A percentile compares a stretch with the other conserved stretches of the same genome.
Evolutionary conservation across 2,113 vertebrate species (phyloP).

Genomic region (Struthio camelus): DNA sequence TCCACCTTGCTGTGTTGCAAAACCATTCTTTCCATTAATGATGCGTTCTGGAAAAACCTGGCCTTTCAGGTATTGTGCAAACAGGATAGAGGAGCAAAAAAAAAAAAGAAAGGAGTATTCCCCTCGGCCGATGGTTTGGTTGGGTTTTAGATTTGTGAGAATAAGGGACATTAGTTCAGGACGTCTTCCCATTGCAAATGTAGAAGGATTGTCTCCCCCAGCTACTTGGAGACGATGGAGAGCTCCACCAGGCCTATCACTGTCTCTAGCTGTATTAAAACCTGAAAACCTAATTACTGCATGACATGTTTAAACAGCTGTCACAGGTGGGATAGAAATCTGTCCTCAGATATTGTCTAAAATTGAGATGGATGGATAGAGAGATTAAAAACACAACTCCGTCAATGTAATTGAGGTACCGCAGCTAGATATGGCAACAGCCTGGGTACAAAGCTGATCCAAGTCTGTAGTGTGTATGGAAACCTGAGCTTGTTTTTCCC

Average conservation of each 20-base stretch:
- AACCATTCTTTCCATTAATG: not conserved
- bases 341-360: not conserved
- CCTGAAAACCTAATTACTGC: not conserved
- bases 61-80: not conserved
- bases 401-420: not conserved
- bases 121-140: not conserved
- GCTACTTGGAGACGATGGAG: not conserved
- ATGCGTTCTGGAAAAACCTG: not conserved
- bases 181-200: not conserved
- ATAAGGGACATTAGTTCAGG: not conserved
- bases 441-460: not conserved
- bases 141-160: not conserved
- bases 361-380: not conserved
- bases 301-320: constrained; percentile 27
- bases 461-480: not conserved
- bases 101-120: not conserved
- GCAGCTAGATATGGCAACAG: not conserved
- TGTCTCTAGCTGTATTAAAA: not conserved
- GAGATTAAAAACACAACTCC: not conserved
- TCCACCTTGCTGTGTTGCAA: not conserved
- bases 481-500: not conserved
- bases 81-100: not conserved
- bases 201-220: not conserved
- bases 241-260: not conserved
- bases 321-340: not conserved